Evolutionary conservation across 2,888 invertebrate genomes (phyloP).

Genomic region (Germaria angustata): DNA sequence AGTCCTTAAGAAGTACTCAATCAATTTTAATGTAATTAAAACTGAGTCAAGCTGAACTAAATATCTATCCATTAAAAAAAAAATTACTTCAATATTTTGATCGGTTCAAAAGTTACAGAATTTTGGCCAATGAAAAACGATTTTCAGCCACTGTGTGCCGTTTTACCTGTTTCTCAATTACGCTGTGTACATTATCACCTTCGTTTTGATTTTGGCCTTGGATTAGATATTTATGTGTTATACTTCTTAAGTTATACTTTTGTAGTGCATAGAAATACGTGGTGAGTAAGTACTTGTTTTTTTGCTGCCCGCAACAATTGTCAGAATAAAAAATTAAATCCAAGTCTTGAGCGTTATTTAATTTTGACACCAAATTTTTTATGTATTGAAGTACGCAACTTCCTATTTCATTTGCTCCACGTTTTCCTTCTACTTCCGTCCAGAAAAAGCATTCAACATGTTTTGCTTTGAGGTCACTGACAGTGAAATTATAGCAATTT

Average conservation of each 20-base stretch:
- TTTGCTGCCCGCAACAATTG: slow-evolving; percentile 71
- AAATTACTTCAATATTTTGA: no score
- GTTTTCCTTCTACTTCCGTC: slow-evolving; percentile 68
- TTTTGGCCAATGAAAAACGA: no score
- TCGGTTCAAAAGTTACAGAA: no score
- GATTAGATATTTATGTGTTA: slow-evolving; percentile 74
- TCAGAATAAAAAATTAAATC: slow-evolving; percentile 72
- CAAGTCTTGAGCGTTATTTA: slow-evolving; percentile 55
- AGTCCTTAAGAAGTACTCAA: no score
- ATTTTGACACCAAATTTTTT: slow-evolving; percentile 52
- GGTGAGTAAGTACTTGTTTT: slow-evolving; percentile 44
- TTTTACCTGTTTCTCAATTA: slow-evolving; percentile 73
- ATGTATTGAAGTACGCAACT: slow-evolving; percentile 34
- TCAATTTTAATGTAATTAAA: no score
- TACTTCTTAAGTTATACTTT: slow-evolving; percentile 65
- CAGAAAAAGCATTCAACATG: background rate
- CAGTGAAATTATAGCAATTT: slow-evolving; percentile 68
- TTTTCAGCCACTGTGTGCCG: no score
- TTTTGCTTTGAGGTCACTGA: slow-evolving; percentile 62
- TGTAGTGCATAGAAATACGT: slow-evolving; percentile 48
- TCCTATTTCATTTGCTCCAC: slow-evolving; percentile 34
- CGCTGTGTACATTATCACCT: slow-evolving; percentile 73
- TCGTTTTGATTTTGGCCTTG: slow-evolving; percentile 75
- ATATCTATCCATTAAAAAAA: no score
- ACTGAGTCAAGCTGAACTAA: no score